Evolutionary conservation across 2,888 invertebrate species (phyloP).

Genomic region (Ectemnius cavifrons): DNA sequence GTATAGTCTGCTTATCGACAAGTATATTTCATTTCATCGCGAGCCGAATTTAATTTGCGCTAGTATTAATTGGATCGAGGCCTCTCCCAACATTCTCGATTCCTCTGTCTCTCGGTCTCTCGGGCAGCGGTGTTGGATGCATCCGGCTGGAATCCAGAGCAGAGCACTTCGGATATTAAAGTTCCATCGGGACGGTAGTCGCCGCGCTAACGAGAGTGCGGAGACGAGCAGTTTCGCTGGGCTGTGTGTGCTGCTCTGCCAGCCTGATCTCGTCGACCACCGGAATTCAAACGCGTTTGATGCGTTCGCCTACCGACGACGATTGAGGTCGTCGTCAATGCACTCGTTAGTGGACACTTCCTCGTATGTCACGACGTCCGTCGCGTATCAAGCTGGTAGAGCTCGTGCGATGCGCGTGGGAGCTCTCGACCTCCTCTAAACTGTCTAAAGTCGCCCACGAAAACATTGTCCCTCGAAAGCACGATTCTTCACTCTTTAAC

Average conservation of each 20-base stretch:
- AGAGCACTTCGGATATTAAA: conserved; percentile 6
- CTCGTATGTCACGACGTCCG: conserved; percentile 37
- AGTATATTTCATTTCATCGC: background rate
- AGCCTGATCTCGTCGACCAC: background rate
- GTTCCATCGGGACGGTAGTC: background rate
- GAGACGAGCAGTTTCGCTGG: too few species aligned
- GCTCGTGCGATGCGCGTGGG: conserved; percentile 27
- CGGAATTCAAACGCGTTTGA: conserved; percentile 50
- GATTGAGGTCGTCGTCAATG: conserved; percentile 53
- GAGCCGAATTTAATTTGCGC: background rate
- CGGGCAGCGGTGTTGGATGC: too few species aligned
- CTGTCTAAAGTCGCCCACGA: conserved; percentile 38
- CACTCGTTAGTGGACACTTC: conserved; percentile 54
- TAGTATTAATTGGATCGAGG: background rate
- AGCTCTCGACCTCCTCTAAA: conserved; percentile 23
- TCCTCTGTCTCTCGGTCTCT: too few species aligned
- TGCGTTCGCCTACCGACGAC: conserved; percentile 34
- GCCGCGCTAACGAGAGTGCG: too few species aligned
- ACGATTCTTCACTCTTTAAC: too few species aligned
- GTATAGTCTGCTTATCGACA: too few species aligned
- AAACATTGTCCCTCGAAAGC: background rate
- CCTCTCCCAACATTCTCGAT: background rate
- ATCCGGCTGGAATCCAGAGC: background rate
- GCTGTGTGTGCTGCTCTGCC: too few species aligned
- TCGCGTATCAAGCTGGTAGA: background rate